These are phyloP conservation scores for Vulpes lagopus DNA, from an alignment of 2,113 vertebrate species.

Conservation along the genomic window DNA sequence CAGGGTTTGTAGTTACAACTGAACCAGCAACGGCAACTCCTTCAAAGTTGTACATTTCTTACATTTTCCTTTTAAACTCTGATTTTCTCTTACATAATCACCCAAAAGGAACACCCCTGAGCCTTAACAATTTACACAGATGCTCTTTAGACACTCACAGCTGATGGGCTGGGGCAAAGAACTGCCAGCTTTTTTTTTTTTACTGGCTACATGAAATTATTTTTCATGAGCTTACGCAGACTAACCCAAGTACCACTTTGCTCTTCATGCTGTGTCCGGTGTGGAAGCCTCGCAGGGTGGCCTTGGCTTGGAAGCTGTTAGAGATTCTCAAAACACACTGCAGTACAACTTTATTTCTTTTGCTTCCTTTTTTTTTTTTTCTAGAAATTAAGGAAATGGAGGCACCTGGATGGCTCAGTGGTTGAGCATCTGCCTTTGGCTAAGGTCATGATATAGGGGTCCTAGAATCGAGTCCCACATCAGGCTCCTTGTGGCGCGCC, in stretches of 20 bases:
- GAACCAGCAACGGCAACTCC: neutral
- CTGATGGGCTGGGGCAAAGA: constrained; percentile 40
- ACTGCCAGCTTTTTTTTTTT: constrained; percentile 41
- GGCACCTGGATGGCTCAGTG: no score
- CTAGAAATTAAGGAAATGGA: constrained; percentile 72
- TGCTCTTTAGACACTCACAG: constrained; percentile 69
- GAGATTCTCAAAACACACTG: constrained; percentile 59
- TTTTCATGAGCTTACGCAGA: constrained; percentile 74
- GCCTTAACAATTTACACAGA: constrained; percentile 53
- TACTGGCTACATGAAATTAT: constrained; percentile 29
- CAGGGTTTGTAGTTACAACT: fast-evolving
- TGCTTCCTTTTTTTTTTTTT: constrained; percentile 69
- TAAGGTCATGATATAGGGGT: no score
- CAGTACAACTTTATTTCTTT: constrained; percentile 43
- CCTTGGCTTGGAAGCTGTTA: neutral
- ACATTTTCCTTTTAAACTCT: neutral
- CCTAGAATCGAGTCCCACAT: no score
- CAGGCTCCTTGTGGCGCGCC: no score
- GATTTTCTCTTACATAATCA: neutral
- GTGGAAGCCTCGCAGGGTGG: fast-evolving
- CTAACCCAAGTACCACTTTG: neutral
- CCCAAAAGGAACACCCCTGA: constrained; percentile 58
- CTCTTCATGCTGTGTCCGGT: fast-evolving
- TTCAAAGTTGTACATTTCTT: neutral
- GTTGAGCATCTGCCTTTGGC: no score